These are phyloP conservation scores for Sebastiscus albofasciatus DNA, from an alignment of 2,797 vertebrate species.

Conservation along the genomic window DNA sequence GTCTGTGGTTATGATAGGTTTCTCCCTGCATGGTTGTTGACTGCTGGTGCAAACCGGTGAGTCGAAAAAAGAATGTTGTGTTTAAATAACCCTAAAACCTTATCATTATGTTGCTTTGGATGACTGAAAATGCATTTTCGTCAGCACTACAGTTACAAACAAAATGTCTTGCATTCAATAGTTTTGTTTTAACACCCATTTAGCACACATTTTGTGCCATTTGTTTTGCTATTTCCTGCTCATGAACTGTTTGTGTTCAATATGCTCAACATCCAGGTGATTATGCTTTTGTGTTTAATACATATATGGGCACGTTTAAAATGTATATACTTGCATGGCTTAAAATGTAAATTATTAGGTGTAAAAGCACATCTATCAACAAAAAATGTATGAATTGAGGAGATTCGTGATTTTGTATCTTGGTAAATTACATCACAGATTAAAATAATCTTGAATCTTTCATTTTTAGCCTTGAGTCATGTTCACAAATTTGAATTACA, in stretches of 20 bases:
- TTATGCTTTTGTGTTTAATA: neutral
- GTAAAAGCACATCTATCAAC: neutral
- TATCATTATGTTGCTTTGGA: neutral
- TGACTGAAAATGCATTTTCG: neutral
- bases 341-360: neutral
- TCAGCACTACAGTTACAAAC: neutral
- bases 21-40: neutral
- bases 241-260: neutral
- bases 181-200: neutral
- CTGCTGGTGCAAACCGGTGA: neutral
- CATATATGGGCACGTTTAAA: neutral
- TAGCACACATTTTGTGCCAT: neutral
- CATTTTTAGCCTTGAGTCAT: conserved; percentile 29
- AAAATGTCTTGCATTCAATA: neutral
- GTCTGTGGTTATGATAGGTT: conserved; percentile 8
- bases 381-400: neutral
- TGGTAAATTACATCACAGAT: conserved; percentile 7
- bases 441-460: conserved; percentile 19
- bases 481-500: conserved; percentile 52
- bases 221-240: neutral
- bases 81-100: conserved; percentile 9
- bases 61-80: neutral
- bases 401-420: neutral
- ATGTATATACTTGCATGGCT: too few species aligned
- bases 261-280: neutral